A percentile compares a stretch with the other conserved stretches of the same genome.
phyloP scores from a whole-genome alignment of 2,113 vertebrate genomes.

The Myiopsitta monachus region DNA sequence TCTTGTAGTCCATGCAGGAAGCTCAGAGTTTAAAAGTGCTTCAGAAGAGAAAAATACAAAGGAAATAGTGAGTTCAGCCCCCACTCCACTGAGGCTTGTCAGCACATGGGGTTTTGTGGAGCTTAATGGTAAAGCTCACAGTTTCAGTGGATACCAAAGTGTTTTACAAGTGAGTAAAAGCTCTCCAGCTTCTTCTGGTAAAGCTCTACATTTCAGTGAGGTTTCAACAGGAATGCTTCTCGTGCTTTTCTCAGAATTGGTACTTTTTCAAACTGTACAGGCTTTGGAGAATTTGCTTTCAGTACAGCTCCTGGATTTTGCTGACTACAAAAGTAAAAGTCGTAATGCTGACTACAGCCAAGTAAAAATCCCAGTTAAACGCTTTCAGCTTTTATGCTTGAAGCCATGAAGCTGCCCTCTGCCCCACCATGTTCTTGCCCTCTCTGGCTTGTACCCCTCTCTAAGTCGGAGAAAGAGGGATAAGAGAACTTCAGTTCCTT shows the following conservation, averaged over 20 bases:
- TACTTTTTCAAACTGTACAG: not conserved
- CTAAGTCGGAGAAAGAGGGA: not conserved
- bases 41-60: not conserved
- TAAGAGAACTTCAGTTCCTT: not conserved
- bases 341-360: not conserved
- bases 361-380: not conserved
- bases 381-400: not conserved
- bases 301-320: not conserved
- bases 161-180: not conserved
- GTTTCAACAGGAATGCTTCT: not conserved
- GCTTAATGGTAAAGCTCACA: not conserved
- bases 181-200: not conserved
- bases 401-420: not conserved
- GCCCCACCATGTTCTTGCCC: fast-evolving
- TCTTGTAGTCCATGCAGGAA: slow-evolving; percentile 18
- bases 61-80: not conserved
- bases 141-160: not conserved
- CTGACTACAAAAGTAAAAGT: not conserved
- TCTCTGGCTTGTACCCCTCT: not conserved
- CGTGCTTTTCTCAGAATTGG: not conserved
- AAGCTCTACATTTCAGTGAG: not conserved
- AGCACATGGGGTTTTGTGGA: not conserved
- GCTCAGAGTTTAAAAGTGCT: slow-evolving; percentile 6
- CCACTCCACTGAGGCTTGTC: not conserved
- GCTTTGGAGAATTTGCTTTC: not conserved